These are phyloP conservation scores for Calcarius ornatus DNA, from an alignment of 2,113 vertebrate species.

Conservation along the genomic window DNA sequence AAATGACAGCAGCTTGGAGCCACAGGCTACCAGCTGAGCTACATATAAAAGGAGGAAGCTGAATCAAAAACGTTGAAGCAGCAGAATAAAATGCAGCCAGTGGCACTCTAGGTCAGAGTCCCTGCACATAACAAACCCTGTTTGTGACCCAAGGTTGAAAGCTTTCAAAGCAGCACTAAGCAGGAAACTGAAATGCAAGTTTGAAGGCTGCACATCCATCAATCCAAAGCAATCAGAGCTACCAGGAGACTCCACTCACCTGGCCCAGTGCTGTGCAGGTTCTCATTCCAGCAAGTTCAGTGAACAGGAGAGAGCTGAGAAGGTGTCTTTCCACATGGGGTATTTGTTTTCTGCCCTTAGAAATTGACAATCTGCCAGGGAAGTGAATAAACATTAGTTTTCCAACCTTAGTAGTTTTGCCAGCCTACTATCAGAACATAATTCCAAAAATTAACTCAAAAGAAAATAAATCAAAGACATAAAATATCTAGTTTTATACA, in stretches of 20 bases:
- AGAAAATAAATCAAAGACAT: neutral
- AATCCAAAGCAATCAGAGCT: neutral
- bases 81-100: slow-evolving; percentile 21
- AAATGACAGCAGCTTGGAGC: slow-evolving; percentile 50
- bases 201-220: neutral
- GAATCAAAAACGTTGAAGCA: neutral
- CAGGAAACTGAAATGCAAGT: neutral
- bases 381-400: neutral
- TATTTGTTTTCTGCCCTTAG: neutral
- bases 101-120: neutral
- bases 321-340: fast-evolving
- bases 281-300: neutral
- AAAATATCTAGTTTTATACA: neutral
- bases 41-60: neutral
- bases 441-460: neutral
- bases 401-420: neutral
- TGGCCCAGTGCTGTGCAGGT: fast-evolving
- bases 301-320: neutral
- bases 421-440: neutral
- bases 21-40: slow-evolving; percentile 33
- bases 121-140: neutral
- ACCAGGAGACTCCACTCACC: neutral
- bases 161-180: neutral
- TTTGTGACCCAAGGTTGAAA: neutral
- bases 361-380: neutral